phyloP scores from a whole-genome alignment of 2,113 vertebrate genomes.

The Heterocephalus glaber region DNA sequence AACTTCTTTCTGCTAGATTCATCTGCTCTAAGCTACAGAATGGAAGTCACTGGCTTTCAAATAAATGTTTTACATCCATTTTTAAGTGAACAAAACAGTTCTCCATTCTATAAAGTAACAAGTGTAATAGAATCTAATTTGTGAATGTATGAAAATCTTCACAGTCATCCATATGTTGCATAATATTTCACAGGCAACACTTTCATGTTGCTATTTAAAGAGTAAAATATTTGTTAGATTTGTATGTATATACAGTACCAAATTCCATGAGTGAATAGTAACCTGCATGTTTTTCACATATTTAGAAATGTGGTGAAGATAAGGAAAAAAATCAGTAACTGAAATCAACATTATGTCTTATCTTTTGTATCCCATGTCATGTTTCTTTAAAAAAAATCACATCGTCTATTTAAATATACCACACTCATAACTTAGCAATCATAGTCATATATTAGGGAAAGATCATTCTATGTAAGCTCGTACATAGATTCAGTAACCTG shows the following conservation, averaged over 20 bases:
- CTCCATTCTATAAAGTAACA: not conserved
- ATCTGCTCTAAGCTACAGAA: slow-evolving; percentile 10
- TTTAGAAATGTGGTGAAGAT: slow-evolving; percentile 17
- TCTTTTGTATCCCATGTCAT: not conserved
- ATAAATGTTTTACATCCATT: not conserved
- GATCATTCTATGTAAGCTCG: not conserved
- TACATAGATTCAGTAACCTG: not conserved
- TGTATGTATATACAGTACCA: not conserved
- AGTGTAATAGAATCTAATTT: slow-evolving; percentile 5
- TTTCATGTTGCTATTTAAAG: not conserved
- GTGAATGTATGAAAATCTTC: not conserved
- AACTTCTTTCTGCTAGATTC: slow-evolving; percentile 49
- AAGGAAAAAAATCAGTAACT: not conserved
- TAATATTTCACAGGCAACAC: slow-evolving; percentile 12
- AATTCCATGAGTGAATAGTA: not conserved
- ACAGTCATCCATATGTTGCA: not conserved
- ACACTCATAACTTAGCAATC: not conserved
- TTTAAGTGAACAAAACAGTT: not conserved
- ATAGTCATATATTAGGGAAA: not conserved
- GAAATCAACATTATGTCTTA: not conserved
- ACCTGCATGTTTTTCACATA: not conserved
- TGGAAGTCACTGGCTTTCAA: slow-evolving; percentile 6
- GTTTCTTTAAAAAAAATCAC: not conserved
- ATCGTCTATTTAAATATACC: not conserved
- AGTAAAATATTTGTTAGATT: not conserved